phyloP scores from a whole-genome alignment of 1,140 invertebrate species.

The Caerostris darwini region DNA sequence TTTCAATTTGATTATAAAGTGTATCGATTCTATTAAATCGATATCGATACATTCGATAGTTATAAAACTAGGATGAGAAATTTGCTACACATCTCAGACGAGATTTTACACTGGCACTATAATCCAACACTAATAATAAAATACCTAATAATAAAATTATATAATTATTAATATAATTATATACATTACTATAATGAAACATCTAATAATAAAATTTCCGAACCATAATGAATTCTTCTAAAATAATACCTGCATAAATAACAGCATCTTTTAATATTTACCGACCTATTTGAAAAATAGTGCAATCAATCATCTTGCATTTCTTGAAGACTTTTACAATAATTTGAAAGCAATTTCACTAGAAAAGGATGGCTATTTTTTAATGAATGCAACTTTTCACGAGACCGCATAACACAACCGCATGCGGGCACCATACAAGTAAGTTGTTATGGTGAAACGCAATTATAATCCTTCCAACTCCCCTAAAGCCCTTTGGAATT shows the following conservation, averaged over 20 bases:
- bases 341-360: background rate
- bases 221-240: background rate
- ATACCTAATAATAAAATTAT: too few species aligned
- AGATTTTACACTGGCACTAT: too few species aligned
- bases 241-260: background rate
- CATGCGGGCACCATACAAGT: conserved; percentile 14
- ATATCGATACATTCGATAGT: too few species aligned
- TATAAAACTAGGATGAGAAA: too few species aligned
- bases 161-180: too few species aligned
- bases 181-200: background rate
- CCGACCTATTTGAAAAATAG: background rate
- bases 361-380: background rate
- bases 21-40: too few species aligned
- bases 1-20: too few species aligned
- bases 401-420: background rate
- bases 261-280: background rate
- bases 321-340: background rate
- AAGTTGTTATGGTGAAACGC: background rate
- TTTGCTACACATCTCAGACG: too few species aligned
- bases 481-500: background rate
- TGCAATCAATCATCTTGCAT: background rate
- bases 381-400: background rate
- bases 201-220: background rate
- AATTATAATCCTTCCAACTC: background rate
- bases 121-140: too few species aligned